Evolutionary conservation across 1,140 invertebrate species (phyloP).

Genomic region (Cotesia glomerata): DNA sequence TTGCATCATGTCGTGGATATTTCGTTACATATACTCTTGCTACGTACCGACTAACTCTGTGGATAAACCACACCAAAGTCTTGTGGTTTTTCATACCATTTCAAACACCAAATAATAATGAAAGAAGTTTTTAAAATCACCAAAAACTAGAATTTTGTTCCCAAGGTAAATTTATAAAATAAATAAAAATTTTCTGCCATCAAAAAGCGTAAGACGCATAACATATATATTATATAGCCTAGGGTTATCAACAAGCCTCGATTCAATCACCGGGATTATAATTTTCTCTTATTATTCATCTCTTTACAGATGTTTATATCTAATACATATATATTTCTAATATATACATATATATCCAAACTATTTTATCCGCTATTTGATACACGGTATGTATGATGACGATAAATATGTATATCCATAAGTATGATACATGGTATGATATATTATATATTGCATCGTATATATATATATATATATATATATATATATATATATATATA

Average conservation of each 20-base stretch:
- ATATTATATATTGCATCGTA: too few relatives aligned
- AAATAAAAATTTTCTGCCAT: not conserved
- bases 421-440: not conserved
- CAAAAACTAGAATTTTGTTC: too few relatives aligned
- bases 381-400: not conserved
- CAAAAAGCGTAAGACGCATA: not conserved
- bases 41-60: too few relatives aligned
- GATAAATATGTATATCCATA: not conserved
- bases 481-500: too few relatives aligned
- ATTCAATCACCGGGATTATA: conserved; percentile 19
- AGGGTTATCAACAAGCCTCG: conserved; percentile 4
- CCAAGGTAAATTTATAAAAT: too few relatives aligned
- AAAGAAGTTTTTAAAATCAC: too few relatives aligned
- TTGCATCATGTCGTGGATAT: not conserved
- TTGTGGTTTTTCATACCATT: too few relatives aligned
- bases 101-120: too few relatives aligned
- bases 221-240: not conserved
- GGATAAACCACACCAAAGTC: too few relatives aligned
- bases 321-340: not conserved
- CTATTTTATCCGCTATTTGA: not conserved
- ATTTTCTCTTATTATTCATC: not conserved
- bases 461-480: too few relatives aligned
- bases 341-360: not conserved
- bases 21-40: too few relatives aligned
- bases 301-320: not conserved